Conservation (phyloP, 1,140 invertebrate species). For the Meteorus sp. region DNA sequence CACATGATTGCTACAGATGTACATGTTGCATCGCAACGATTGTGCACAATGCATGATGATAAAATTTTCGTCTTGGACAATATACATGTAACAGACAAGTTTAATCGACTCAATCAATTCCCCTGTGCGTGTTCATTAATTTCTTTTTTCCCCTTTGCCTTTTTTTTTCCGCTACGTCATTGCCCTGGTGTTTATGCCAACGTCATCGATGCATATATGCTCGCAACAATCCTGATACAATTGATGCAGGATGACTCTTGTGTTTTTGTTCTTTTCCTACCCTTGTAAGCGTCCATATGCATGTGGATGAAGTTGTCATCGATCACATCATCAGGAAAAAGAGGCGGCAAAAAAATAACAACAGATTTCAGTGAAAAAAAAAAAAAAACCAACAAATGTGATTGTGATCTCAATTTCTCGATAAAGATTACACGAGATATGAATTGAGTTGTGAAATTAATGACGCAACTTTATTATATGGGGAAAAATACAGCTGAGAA, state of each 20-base stretch:
- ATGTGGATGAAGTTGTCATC: too few species aligned
- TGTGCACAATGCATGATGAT: too few species aligned
- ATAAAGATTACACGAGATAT: background rate
- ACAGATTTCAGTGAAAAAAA: background rate
- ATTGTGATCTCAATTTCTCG: background rate
- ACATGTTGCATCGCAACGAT: too few species aligned
- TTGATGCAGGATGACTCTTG: constrained; percentile 30
- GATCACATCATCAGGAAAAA: too few species aligned
- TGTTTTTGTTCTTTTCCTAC: constrained; percentile 7
- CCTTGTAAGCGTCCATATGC: constrained; percentile 31
- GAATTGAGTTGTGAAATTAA: too few species aligned
- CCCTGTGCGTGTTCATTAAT: background rate
- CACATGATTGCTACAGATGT: too few species aligned
- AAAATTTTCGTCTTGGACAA: background rate
- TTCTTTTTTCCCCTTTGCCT: constrained; percentile 14
- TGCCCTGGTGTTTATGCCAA: background rate
- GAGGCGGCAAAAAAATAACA: too few species aligned
- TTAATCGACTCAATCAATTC: constrained; percentile 12
- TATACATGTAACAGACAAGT: background rate
- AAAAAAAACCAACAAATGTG: background rate
- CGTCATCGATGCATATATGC: background rate
- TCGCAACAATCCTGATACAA: constrained; percentile 7
- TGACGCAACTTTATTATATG: too few species aligned
- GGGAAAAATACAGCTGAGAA: background rate
- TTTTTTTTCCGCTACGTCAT: background rate